Evolutionary conservation across 23 tunicate species (phyloP).

Genomic region (Ciona savignyi): DNA sequence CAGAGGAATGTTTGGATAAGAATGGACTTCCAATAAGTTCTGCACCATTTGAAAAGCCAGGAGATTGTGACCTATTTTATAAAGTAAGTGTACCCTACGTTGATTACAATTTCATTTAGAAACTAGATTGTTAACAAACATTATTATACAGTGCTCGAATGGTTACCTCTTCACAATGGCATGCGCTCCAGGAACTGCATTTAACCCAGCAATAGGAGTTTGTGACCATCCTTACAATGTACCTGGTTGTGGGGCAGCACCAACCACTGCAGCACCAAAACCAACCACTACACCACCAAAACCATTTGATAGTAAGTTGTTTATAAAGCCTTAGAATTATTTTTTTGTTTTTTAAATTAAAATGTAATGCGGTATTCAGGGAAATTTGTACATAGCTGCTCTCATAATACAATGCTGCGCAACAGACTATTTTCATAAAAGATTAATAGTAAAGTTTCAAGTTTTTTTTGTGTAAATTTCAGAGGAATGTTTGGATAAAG

Average conservation of each 20-base stretch:
- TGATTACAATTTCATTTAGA: background rate
- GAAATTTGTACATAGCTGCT: too few species aligned
- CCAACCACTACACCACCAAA: background rate
- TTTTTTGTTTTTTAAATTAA: too few species aligned
- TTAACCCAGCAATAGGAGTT: slow-evolving; percentile 24
- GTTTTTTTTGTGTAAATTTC: too few species aligned
- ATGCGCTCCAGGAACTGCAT: slow-evolving; percentile 28
- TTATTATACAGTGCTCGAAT: slow-evolving; percentile 12
- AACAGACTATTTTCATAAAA: too few species aligned
- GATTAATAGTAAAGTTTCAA: too few species aligned
- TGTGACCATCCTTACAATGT: slow-evolving; percentile 36
- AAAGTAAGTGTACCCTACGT: slow-evolving; percentile 5
- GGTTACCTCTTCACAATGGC: slow-evolving; percentile 23
- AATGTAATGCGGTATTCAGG: too few species aligned
- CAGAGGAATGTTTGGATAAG: slow-evolving; percentile 22
- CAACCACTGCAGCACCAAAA: background rate
- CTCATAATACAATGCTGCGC: too few species aligned
- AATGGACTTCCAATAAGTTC: slow-evolving; percentile 22
- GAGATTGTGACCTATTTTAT: slow-evolving; percentile 29
- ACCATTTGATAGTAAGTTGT: too few species aligned
- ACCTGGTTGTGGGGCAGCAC: slow-evolving; percentile 4
- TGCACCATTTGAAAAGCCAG: slow-evolving; percentile 29
- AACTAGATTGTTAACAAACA: background rate
- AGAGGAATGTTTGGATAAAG: too few species aligned
- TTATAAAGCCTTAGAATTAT: too few species aligned